A percentile compares a stretch with the other conserved stretches of the same genome.
These are phyloP conservation scores for Catamblyrhynchus diadema DNA, from an alignment of 2,797 vertebrate genomes.

Conservation along the genomic window DNA sequence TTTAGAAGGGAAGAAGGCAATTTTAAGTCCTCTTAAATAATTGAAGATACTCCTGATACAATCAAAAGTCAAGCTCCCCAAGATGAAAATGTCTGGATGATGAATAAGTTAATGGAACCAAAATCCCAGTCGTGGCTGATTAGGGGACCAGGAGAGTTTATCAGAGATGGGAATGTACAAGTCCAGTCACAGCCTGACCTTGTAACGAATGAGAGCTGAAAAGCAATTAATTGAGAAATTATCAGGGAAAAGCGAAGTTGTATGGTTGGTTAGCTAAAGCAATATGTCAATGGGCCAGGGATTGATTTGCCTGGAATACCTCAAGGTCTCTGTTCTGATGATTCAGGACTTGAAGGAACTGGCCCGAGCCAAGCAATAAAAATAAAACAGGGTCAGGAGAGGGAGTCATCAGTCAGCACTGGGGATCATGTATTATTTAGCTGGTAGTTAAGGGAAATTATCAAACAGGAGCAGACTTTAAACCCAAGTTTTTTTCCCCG, in stretches of 20 bases:
- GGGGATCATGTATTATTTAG: slow-evolving; percentile 59
- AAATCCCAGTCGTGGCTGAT: slow-evolving; percentile 70
- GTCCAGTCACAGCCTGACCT: slow-evolving; percentile 75
- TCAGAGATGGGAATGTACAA: slow-evolving; percentile 60
- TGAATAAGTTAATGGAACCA: slow-evolving; percentile 79
- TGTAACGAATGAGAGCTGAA: slow-evolving; percentile 86
- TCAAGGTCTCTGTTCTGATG: slow-evolving; percentile 83
- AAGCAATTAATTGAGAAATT: slow-evolving; percentile 89
- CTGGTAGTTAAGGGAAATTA: slow-evolving; percentile 41
- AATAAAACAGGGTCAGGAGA: slow-evolving; percentile 53
- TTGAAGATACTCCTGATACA: slow-evolving; percentile 63
- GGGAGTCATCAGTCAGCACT: slow-evolving; percentile 39
- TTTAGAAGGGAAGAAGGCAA: slow-evolving; percentile 21
- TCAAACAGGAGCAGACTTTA: not conserved
- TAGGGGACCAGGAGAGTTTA: slow-evolving; percentile 65
- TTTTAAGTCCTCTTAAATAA: slow-evolving; percentile 63
- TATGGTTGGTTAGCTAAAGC: slow-evolving; percentile 86
- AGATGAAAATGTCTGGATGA: slow-evolving; percentile 67
- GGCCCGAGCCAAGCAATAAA: slow-evolving; percentile 57
- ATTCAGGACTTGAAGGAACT: slow-evolving; percentile 75
- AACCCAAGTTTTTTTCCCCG: not conserved
- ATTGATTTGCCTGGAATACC: slow-evolving; percentile 84
- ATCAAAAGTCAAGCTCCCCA: slow-evolving; percentile 70
- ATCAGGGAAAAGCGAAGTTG: slow-evolving; percentile 79
- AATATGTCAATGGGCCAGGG: slow-evolving; percentile 84